A percentile compares a stretch with the other conserved stretches of the same genome.
Evolutionary conservation across 2,113 vertebrate genomes (phyloP).

Genomic region (Himantopus leucocephalus): DNA sequence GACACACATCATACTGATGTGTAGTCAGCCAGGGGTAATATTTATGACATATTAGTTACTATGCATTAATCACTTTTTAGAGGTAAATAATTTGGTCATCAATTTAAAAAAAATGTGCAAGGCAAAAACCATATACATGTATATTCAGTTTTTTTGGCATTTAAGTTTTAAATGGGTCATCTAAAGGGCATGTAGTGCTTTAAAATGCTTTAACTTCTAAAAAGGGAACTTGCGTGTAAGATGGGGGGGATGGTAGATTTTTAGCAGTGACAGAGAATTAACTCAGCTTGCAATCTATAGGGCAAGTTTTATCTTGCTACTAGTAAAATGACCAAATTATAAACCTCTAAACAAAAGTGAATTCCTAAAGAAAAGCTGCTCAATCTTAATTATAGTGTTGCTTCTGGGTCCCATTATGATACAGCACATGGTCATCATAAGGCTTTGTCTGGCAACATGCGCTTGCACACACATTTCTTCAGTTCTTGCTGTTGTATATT

Average conservation of each 20-base stretch:
- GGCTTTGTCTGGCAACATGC: constrained; percentile 40
- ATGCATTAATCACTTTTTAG: constrained; percentile 49
- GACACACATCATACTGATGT: constrained; percentile 30
- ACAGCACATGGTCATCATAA: constrained; percentile 68
- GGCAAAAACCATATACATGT: accelerated
- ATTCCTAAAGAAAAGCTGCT: constrained; percentile 26
- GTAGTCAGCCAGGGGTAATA: not conserved
- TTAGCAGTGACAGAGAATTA: not conserved
- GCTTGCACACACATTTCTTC: not conserved
- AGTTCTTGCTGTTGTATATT: not conserved
- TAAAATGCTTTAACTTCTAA: not conserved
- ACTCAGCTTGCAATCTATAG: not conserved
- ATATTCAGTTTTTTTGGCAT: not conserved
- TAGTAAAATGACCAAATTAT: constrained; percentile 37
- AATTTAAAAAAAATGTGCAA: not conserved
- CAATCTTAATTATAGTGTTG: constrained; percentile 32
- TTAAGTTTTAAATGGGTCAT: not conserved
- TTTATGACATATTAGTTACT: not conserved
- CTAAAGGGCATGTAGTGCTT: not conserved
- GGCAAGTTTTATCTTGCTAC: not conserved
- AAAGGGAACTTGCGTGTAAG: not conserved
- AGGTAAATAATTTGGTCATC: constrained; percentile 62
- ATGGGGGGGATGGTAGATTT: not conserved
- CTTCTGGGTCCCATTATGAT: constrained; percentile 56
- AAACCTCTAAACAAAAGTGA: constrained; percentile 35